Evolutionary conservation across 2,797 vertebrate species (phyloP), one percentile per base, ranked within the genome.

Genomic region (Philypnodon macrostomus): DNA sequence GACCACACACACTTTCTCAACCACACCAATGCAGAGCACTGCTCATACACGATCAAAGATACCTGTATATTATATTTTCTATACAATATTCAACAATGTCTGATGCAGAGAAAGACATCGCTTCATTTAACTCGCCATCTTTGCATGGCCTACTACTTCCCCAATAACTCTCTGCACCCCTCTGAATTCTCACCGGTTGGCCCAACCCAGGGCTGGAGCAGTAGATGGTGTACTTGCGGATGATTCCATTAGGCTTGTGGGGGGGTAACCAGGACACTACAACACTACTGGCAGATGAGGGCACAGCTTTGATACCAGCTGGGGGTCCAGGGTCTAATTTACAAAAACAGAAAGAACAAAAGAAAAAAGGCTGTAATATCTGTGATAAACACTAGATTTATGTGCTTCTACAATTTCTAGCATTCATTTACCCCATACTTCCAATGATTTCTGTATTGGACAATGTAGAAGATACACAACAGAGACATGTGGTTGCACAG

Each of bases 201-300:
- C 94, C 94, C 1, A 93, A 96, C 37, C 96, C 96, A 0, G 94
- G 95, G 84, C 94, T 97, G 81, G 94, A 97, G 89, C 95, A 98
- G 89, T 98, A 98, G 88, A 98, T 98, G 83, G 95, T 98, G 85
- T 98, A 98, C 58, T 98, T 98, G 67, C 95, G 92, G 84, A 98
- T 98, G 80, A 98, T 93, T 64, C 96, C 96, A 12, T 98, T 98
- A 58, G 96, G 96, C 52, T 98, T 98, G 59, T 93, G 83, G 0
- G 96, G 96, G 0, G 96, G 95, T 29, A 98, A 89, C 96, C 96
- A 98, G 42, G 96, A 98, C 52, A 98, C 96, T 18, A 98, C 94
- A 27, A 98, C 96, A 10, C 95, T 98, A 85, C 89, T 94, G 80
- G 95, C 85, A 0, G 96, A 98, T 4, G 95, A 97, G 0, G 95